phyloP scores from a whole-genome alignment of 1,140 invertebrate species.

The Nephila pilipes region DNA sequence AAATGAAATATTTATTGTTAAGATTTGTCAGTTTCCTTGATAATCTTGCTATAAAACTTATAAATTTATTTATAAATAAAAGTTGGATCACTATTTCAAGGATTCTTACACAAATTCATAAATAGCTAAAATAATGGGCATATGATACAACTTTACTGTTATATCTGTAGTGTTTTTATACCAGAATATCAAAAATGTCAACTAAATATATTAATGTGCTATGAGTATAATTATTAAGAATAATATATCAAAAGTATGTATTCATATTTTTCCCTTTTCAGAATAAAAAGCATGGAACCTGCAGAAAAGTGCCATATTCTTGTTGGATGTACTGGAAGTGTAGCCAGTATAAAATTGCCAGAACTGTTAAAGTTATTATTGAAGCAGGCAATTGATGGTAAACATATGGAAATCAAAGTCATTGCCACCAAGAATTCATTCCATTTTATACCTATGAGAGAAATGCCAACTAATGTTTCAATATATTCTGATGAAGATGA shows the following conservation, averaged over 20 bases:
- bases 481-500: slow-evolving; percentile 92
- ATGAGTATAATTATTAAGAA: too few relatives aligned
- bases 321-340: slow-evolving; percentile 93
- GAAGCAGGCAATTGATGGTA: slow-evolving; percentile 79
- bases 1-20: too few relatives aligned
- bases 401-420: slow-evolving; percentile 86
- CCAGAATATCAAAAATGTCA: too few relatives aligned
- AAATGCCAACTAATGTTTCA: slow-evolving; percentile 81
- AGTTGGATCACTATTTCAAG: too few relatives aligned
- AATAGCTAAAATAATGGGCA: too few relatives aligned
- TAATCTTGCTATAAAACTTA: too few relatives aligned
- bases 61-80: too few relatives aligned
- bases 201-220: too few relatives aligned
- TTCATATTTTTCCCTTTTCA: neutral
- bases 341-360: slow-evolving; percentile 93
- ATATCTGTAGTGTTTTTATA: too few relatives aligned
- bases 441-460: slow-evolving; percentile 87
- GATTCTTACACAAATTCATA: too few relatives aligned
- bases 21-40: too few relatives aligned
- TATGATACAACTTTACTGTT: too few relatives aligned
- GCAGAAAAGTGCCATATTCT: slow-evolving; percentile 83
- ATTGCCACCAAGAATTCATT: slow-evolving; percentile 91
- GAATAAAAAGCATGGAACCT: slow-evolving; percentile 51
- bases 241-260: neutral
- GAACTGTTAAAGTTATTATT: slow-evolving; percentile 85